A percentile compares a stretch with the other conserved stretches of the same genome.
Evolutionary conservation across 2,797 vertebrate genomes (phyloP).

Genomic region (Anomalospiza imberbis): DNA sequence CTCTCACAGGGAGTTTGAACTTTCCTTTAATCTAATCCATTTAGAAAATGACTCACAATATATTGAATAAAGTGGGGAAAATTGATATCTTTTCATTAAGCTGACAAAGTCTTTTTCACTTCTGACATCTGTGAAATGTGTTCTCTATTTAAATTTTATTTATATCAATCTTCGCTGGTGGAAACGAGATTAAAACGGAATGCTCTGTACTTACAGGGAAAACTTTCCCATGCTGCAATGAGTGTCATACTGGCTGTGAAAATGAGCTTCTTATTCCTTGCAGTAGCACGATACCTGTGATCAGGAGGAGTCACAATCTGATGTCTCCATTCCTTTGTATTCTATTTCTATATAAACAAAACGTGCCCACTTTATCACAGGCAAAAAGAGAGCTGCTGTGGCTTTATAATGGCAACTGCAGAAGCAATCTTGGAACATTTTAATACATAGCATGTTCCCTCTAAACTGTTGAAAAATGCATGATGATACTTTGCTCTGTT

Average conservation of each 20-base stretch:
- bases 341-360: slow-evolving; percentile 20
- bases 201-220: slow-evolving; percentile 34
- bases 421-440: not conserved
- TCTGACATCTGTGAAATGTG: slow-evolving; percentile 74
- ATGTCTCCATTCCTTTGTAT: slow-evolving; percentile 5
- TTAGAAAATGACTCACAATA: slow-evolving; percentile 77
- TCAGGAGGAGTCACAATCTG: not conserved
- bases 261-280: slow-evolving; percentile 40
- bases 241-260: slow-evolving; percentile 33
- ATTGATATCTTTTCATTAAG: slow-evolving; percentile 80
- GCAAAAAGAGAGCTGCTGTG: not conserved
- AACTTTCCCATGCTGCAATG: slow-evolving; percentile 40
- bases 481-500: not conserved
- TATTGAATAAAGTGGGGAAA: slow-evolving; percentile 77
- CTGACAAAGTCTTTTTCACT: slow-evolving; percentile 76
- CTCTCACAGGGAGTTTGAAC: slow-evolving; percentile 69
- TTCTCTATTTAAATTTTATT: slow-evolving; percentile 81
- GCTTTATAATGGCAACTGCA: not conserved
- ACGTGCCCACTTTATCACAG: not conserved
- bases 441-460: not conserved
- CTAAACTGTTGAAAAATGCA: slow-evolving; percentile 43
- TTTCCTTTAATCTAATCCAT: slow-evolving; percentile 79
- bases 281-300: not conserved
- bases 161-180: slow-evolving; percentile 73
- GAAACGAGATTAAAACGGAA: slow-evolving; percentile 68